Conservation (phyloP, 2,113 vertebrate genomes). For the Apodemus sylvaticus region DNA sequence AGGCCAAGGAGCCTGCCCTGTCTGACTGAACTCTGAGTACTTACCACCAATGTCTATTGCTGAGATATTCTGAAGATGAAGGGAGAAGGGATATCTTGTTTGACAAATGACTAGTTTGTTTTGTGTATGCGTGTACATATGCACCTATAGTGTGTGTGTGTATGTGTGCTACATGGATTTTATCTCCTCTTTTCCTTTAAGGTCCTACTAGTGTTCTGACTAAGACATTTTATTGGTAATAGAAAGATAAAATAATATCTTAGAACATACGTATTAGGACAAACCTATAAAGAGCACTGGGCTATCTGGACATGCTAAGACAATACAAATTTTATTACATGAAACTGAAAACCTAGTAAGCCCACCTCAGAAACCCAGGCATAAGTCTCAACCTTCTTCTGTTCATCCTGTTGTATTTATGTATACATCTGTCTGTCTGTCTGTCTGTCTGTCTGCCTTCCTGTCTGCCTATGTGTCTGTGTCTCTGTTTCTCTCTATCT, state of each 20-base stretch:
- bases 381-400: background rate
- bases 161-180: background rate
- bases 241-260: background rate
- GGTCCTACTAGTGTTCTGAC: background rate
- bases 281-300: background rate
- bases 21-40: background rate
- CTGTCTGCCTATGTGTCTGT: background rate
- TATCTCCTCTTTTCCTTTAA: constrained; percentile 9
- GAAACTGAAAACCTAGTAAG: background rate
- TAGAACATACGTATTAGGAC: background rate
- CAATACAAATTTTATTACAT: too few relatives aligned
- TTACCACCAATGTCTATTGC: background rate
- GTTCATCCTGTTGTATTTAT: background rate
- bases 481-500: too few relatives aligned
- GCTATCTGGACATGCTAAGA: background rate
- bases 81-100: too few relatives aligned
- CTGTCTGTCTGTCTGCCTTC: background rate
- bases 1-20: background rate
- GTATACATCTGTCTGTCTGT: background rate
- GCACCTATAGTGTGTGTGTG: background rate
- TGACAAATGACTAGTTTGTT: background rate
- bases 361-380: background rate
- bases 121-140: background rate
- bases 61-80: constrained; percentile 9
- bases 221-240: constrained; percentile 1